These are phyloP conservation scores for Sinocyclocheilus rhinocerous DNA, from an alignment of 2,113 vertebrate genomes.

Conservation along the genomic window DNA sequence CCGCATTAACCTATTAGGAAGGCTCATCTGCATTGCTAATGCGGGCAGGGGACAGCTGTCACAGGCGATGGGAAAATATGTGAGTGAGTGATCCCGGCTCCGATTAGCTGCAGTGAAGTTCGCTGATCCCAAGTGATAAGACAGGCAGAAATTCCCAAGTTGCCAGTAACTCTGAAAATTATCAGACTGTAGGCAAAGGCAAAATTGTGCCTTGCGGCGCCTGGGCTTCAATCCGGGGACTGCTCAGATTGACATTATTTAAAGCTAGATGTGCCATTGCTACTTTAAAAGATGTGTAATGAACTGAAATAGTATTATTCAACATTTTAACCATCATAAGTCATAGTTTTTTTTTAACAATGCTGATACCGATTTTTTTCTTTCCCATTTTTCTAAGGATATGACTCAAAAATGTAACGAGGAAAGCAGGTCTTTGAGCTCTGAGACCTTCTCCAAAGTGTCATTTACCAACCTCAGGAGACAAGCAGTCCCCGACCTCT, in stretches of 20 bases:
- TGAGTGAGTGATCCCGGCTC: constrained; percentile 98
- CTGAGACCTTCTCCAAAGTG: constrained; percentile 92
- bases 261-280: no score
- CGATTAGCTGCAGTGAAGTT: constrained; percentile 99
- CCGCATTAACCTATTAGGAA: constrained; percentile 99
- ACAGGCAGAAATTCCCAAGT: constrained; percentile 98
- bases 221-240: constrained; percentile 87
- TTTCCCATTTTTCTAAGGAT: constrained; percentile 75
- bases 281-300: no score
- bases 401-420: constrained; percentile 96
- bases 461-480: constrained; percentile 93
- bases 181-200: constrained; percentile 96
- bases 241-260: constrained; percentile 95
- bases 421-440: constrained; percentile 89
- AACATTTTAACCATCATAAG: no score
- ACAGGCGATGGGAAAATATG: constrained; percentile 88
- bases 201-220: constrained; percentile 90
- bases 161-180: constrained; percentile 99
- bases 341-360: no score
- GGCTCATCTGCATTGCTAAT: constrained; percentile 99
- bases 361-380: no score
- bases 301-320: no score
- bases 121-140: constrained; percentile 99
- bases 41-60: constrained; percentile 94
- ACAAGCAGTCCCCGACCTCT: constrained; percentile 92